Evolutionary conservation across 2,888 invertebrate genomes (phyloP).

Genomic region (Acanthosepion pharaonis): DNA sequence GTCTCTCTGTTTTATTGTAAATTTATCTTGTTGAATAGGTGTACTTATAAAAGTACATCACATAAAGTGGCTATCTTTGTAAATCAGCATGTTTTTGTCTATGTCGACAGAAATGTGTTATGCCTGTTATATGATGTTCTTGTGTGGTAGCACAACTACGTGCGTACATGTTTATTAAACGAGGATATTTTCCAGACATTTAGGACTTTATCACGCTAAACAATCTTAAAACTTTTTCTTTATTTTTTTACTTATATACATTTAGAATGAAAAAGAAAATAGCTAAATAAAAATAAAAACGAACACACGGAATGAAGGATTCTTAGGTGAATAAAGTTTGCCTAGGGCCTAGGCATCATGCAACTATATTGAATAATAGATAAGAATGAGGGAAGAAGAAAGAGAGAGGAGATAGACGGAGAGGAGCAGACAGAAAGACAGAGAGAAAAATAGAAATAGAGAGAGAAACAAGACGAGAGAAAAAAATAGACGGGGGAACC

Average conservation of each 20-base stretch:
- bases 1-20: neutral
- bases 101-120: neutral
- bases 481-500: neutral
- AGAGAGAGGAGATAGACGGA: neutral
- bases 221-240: neutral
- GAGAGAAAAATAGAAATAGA: neutral
- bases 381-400: neutral
- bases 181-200: neutral
- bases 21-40: neutral
- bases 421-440: too few species aligned
- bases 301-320: neutral
- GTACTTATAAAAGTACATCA: neutral
- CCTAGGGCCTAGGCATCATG: neutral
- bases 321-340: neutral
- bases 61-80: neutral
- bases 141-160: neutral
- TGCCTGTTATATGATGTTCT: neutral
- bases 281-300: neutral
- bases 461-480: neutral
- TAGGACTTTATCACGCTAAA: constrained; percentile 12
- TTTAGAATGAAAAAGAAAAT: neutral
- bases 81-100: neutral
- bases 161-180: neutral
- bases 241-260: neutral
- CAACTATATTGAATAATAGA: neutral